These are phyloP conservation scores for Rhinoptilus africanus DNA, from an alignment of 2,113 vertebrate species.

Conservation along the genomic window DNA sequence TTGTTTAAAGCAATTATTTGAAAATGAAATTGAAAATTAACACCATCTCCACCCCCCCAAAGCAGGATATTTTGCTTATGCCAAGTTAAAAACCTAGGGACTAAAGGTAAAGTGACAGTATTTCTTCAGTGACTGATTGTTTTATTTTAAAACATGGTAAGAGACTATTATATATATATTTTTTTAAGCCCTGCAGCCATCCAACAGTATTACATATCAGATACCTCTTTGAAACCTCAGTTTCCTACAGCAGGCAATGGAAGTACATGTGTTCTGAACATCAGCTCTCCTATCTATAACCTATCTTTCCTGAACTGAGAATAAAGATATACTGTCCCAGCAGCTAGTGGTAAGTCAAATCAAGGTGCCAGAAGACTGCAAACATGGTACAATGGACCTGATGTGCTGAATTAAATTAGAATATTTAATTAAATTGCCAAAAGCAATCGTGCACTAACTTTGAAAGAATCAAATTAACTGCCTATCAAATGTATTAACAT, in stretches of 20 bases:
- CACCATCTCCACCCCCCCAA: background rate
- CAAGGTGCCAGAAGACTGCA: conserved; percentile 13
- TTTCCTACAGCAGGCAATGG: background rate
- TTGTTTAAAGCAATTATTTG: background rate
- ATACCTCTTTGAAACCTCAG: conserved; percentile 43
- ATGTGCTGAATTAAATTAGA: conserved; percentile 1
- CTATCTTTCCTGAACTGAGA: conserved; percentile 29
- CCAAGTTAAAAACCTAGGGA: background rate
- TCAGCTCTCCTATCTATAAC: conserved; percentile 4
- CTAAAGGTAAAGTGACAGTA: background rate
- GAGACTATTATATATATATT: background rate
- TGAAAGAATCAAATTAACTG: conserved; percentile 31
- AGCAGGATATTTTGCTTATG: background rate
- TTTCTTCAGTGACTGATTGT: background rate
- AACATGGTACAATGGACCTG: background rate
- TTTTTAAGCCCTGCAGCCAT: conserved; percentile 6
- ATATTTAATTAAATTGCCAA: background rate
- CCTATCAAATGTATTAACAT: conserved; percentile 59
- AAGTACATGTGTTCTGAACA: background rate
- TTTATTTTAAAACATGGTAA: background rate
- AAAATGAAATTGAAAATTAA: background rate
- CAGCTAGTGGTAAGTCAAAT: background rate
- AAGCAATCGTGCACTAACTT: background rate
- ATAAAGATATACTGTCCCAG: background rate
- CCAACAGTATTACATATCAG: conserved; percentile 41